Base-by-base conservation (phyloP, 2,113 vertebrate genomes). In the Microcebus ravelobensis region DNA sequence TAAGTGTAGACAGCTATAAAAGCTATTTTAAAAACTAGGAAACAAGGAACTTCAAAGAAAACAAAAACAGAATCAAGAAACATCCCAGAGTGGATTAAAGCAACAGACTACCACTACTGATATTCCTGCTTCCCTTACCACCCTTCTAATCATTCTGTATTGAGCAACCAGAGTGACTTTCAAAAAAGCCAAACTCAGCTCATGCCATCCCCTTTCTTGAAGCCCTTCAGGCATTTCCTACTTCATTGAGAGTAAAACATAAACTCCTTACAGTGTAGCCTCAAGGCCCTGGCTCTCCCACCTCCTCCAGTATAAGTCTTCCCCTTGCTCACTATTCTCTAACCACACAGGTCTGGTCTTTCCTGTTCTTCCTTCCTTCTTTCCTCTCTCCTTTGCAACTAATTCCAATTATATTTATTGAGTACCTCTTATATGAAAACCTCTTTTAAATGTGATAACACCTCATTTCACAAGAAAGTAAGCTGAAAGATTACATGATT, bases 31-130 rank as follows among this genome's bases (percentile, higher is more conserved):
- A 85, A 87, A 93, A 73, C 36, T 25, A 95, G 86, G 42, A 91
- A 89, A 96, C 52, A 76, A 55, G 79, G 39, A 36, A 96, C 25
- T 92, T 80, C 36, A 86, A 89, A 95, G 57, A 84, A 93, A 95
- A 84, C 11, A 76, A 93, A 97, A 94, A 71, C 2, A 93, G 76
- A 95, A 95, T 57, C 48, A 92, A 87, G 88, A 92, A 73, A 77
- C 15, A 83, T 73, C 50, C 7, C 29, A 36, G 25, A 81, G 63
- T 48, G 18, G 27, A 74, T 2, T 85, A 87, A 80, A 48, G 45
- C 39, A 65, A 65, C 34, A 48, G 52, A 42, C n/a, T 3, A 34
- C 42, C 70, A 65, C 18, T 45, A 61, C 50, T 2, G 8, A 68
- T 1, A 79, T 6, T 12, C 9, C 34, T 61, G 29, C 27, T 89